A percentile compares a stretch with the other conserved stretches of the same genome.
Evolutionary conservation across 2,888 invertebrate species (phyloP).

Genomic region (Caenorhabditis macrosperma): DNA sequence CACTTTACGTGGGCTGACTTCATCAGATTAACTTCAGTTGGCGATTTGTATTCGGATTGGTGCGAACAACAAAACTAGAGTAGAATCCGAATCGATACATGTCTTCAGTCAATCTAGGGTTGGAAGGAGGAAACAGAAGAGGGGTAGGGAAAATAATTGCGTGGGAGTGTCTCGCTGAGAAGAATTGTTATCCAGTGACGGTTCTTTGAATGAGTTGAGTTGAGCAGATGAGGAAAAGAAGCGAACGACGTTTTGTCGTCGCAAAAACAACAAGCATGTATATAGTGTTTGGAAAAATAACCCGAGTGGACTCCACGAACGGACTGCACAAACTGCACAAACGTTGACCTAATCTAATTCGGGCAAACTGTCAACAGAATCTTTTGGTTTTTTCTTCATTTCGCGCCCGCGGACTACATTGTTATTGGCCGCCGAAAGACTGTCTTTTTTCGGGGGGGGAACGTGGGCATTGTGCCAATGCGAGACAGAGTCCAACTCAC

Average conservation of each 20-base stretch:
- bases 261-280: neutral
- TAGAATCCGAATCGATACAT: too few relatives aligned
- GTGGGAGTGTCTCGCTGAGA: slow-evolving; percentile 25
- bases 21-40: slow-evolving; percentile 19
- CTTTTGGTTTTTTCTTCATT: neutral
- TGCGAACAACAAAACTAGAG: neutral
- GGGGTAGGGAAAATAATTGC: slow-evolving; percentile 34
- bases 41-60: neutral
- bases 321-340: slow-evolving; percentile 2
- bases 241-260: slow-evolving; percentile 2
- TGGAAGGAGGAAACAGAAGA: slow-evolving; percentile 7
- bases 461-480: neutral
- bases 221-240: neutral
- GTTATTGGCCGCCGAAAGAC: neutral
- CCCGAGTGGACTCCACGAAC: neutral
- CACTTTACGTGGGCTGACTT: too few relatives aligned
- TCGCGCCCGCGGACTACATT: slow-evolving; percentile 1
- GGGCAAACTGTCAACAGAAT: slow-evolving; percentile 10
- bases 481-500: neutral
- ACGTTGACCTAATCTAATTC: slow-evolving; percentile 13
- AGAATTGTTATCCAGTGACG: slow-evolving; percentile 30
- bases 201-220: slow-evolving; percentile 26
- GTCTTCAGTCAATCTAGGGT: too few relatives aligned
- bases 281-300: neutral
- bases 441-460: neutral